Conservation (phyloP, 2,797 vertebrate genomes). For the Sebastes taczanowskii region DNA sequence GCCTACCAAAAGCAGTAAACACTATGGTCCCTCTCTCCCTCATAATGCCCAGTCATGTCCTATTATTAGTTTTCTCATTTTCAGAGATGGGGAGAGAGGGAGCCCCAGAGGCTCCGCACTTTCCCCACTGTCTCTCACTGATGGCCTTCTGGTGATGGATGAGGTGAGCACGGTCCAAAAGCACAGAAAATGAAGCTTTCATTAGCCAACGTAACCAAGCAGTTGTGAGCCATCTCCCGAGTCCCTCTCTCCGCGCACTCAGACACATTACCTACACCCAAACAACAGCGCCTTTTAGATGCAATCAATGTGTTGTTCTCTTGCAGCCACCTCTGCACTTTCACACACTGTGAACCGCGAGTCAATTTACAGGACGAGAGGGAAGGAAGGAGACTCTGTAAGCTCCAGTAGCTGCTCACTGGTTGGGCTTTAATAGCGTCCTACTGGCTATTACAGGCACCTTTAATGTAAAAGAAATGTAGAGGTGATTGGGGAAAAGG, state of each 20-base stretch:
- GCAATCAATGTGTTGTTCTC: constrained; percentile 47
- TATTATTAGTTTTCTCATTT: constrained; percentile 63
- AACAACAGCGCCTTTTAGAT: constrained; percentile 40
- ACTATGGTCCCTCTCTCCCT: constrained; percentile 1
- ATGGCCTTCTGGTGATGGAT: constrained; percentile 61
- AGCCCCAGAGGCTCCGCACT: constrained; percentile 24
- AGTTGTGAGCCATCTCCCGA: constrained; percentile 36
- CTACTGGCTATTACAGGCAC: constrained; percentile 6
- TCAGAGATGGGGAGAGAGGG: constrained; percentile 26
- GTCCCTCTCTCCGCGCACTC: constrained; percentile 29
- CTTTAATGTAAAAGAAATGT: constrained; percentile 13
- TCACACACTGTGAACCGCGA: constrained; percentile 36
- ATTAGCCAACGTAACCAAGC: constrained; percentile 56
- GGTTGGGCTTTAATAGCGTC: constrained; percentile 19
- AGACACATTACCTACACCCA: constrained; percentile 48
- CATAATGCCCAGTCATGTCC: constrained; percentile 21
- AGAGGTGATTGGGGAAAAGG: neutral
- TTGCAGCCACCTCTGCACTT: constrained; percentile 47
- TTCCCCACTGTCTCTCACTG: constrained; percentile 20
- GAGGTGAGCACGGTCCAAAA: constrained; percentile 41
- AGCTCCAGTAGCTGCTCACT: constrained; percentile 29
- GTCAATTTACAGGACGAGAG: constrained; percentile 46
- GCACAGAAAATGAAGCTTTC: constrained; percentile 62
- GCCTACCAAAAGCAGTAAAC: constrained; percentile 7
- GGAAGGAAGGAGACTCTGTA: constrained; percentile 13